These are phyloP conservation scores for Cyanistes caeruleus DNA, from an alignment of 2,113 vertebrate species.

Conservation along the genomic window DNA sequence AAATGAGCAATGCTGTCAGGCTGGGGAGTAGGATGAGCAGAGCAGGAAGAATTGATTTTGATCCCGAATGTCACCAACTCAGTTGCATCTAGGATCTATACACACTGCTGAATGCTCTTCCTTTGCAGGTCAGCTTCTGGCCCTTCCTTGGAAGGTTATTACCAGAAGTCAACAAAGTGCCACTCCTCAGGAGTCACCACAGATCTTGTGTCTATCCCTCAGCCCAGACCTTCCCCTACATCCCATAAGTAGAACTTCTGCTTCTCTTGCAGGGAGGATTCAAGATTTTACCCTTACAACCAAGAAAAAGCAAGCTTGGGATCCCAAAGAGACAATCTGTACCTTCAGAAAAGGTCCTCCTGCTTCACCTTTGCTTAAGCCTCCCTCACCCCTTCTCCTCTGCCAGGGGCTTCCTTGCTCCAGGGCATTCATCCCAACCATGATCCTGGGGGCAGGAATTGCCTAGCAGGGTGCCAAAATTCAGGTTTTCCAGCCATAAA, in stretches of 20 bases:
- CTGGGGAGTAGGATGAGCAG: neutral
- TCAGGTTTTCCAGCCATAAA: neutral
- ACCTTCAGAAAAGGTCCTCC: neutral
- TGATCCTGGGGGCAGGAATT: neutral
- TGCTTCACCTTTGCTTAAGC: neutral
- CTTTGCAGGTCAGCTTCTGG: neutral
- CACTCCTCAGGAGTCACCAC: neutral
- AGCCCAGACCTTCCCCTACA: neutral
- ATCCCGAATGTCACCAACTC: neutral
- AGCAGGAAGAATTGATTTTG: neutral
- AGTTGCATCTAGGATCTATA: neutral
- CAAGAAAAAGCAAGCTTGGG: neutral
- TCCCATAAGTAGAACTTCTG: rapidly evolving
- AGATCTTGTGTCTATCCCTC: neutral
- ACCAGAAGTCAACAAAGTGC: neutral
- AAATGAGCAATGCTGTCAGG: neutral
- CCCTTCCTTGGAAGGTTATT: neutral
- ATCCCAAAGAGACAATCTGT: neutral
- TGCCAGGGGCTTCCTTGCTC: neutral
- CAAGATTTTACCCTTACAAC: neutral
- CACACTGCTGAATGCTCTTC: neutral
- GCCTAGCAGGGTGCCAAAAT: neutral
- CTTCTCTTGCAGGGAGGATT: neutral
- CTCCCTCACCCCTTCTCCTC: neutral
- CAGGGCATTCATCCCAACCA: rapidly evolving